These are phyloP conservation scores for Brachionichthys hirsutus DNA, from an alignment of 2,113 vertebrate genomes.

Conservation along the genomic window DNA sequence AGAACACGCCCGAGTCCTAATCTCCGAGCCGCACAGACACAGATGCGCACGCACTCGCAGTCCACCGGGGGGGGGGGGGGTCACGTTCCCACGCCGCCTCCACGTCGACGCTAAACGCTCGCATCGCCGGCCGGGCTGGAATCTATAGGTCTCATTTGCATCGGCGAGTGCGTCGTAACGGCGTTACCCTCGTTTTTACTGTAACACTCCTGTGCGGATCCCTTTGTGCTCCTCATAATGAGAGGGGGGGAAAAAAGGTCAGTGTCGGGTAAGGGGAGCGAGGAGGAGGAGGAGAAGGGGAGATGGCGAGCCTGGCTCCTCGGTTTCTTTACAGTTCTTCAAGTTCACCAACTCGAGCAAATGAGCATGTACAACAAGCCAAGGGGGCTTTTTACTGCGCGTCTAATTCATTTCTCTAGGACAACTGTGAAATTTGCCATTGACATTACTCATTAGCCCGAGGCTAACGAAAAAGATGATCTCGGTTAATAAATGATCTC, in stretches of 20 bases:
- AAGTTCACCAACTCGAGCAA: slow-evolving; percentile 90
- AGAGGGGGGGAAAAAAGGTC: slow-evolving; percentile 95
- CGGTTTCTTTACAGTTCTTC: slow-evolving; percentile 88
- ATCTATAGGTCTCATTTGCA: slow-evolving; percentile 69
- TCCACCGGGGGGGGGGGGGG: slow-evolving; percentile 21
- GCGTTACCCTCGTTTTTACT: slow-evolving; percentile 44
- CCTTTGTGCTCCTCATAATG: slow-evolving; percentile 71
- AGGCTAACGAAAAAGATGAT: slow-evolving; percentile 98
- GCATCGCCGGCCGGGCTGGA: slow-evolving; percentile 28
- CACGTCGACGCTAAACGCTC: slow-evolving; percentile 55
- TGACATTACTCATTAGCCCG: slow-evolving; percentile 99
- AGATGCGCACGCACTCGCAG: slow-evolving; percentile 40
- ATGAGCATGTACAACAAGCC: slow-evolving; percentile 96
- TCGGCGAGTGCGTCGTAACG: slow-evolving; percentile 38
- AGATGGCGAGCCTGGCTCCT: slow-evolving; percentile 86
- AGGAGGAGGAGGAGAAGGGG: slow-evolving; percentile 64
- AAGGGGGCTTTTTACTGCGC: slow-evolving; percentile 92
- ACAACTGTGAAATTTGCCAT: slow-evolving; percentile 99
- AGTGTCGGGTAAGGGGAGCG: slow-evolving; percentile 82
- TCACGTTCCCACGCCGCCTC: slow-evolving; percentile 39
- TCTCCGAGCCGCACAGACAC: slow-evolving; percentile 68
- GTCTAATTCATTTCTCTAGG: slow-evolving; percentile 99
- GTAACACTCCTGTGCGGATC: slow-evolving; percentile 71
- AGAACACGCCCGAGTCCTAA: slow-evolving; percentile 73
- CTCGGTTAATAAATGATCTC: slow-evolving; percentile 99